Percentiles rank a stretch among this genome's conserved stretches.
Conservation (phyloP, 1,140 invertebrate genomes). For the Helicoverpa armigera region DNA sequence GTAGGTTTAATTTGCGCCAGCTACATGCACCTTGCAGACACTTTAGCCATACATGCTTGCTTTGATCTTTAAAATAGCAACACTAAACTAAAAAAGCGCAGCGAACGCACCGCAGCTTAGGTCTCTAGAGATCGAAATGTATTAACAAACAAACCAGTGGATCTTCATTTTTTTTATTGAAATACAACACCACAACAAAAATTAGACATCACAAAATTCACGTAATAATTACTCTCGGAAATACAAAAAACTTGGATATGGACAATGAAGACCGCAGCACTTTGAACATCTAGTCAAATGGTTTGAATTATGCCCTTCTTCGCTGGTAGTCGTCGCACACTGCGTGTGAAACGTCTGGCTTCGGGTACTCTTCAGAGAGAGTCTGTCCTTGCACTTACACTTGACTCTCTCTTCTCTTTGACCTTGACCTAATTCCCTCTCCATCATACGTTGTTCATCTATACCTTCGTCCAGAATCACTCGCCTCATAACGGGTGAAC, state of each 20-base stretch:
- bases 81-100: too few species aligned
- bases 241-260: conserved; percentile 47
- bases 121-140: too few species aligned
- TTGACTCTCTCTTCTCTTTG: conserved; percentile 8
- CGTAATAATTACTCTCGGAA: conserved; percentile 34
- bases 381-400: conserved; percentile 25
- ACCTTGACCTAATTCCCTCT: not conserved
- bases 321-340: too few species aligned
- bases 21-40: too few species aligned
- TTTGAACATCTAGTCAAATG: conserved; percentile 4
- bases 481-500: not conserved
- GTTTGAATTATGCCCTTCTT: not conserved
- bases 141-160: not conserved
- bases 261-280: conserved; percentile 46
- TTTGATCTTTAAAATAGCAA: too few species aligned
- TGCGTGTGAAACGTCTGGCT: not conserved
- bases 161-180: not conserved
- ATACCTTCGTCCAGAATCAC: conserved; percentile 24
- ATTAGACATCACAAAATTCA: conserved; percentile 12
- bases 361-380: not conserved
- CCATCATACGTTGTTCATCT: not conserved
- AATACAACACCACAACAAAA: conserved; percentile 8
- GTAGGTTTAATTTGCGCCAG: too few species aligned
- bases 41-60: too few species aligned
- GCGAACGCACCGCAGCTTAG: too few species aligned